phyloP scores from a whole-genome alignment of 2,113 vertebrate genomes.

The Myotis brandtii region DNA sequence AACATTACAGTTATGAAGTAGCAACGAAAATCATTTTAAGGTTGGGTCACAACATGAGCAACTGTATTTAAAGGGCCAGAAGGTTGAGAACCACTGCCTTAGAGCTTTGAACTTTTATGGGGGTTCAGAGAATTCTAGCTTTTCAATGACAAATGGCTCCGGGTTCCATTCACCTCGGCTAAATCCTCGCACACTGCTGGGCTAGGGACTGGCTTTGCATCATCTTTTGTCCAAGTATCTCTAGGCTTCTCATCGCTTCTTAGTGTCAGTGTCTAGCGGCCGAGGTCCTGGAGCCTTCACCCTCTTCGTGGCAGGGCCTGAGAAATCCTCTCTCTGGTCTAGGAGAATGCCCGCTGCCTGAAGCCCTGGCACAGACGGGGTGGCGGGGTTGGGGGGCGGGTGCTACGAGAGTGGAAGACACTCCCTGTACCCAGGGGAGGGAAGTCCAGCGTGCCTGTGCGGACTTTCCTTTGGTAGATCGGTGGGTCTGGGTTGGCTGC shows the following conservation, averaged over 20 bases:
- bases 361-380: slow-evolving; percentile 21
- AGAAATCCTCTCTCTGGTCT: neutral
- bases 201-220: slow-evolving; percentile 14
- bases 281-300: slow-evolving; percentile 7
- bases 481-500: slow-evolving; percentile 12
- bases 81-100: neutral
- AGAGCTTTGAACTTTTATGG: neutral
- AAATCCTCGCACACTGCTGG: neutral
- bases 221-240: neutral
- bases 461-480: slow-evolving; percentile 39
- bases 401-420: neutral
- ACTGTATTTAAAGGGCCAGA: too few species aligned
- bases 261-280: neutral
- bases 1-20: too few species aligned
- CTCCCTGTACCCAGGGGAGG: slow-evolving; percentile 39
- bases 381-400: too few species aligned
- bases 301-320: neutral
- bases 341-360: too few species aligned
- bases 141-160: neutral
- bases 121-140: neutral
- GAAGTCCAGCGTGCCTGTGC: slow-evolving; percentile 71
- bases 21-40: too few species aligned
- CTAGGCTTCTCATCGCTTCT: slow-evolving; percentile 36
- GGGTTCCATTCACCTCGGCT: neutral
- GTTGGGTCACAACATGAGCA: too few species aligned